Base-by-base conservation (phyloP, 1,140 invertebrate species). In the Drosophila ogumai region DNA sequence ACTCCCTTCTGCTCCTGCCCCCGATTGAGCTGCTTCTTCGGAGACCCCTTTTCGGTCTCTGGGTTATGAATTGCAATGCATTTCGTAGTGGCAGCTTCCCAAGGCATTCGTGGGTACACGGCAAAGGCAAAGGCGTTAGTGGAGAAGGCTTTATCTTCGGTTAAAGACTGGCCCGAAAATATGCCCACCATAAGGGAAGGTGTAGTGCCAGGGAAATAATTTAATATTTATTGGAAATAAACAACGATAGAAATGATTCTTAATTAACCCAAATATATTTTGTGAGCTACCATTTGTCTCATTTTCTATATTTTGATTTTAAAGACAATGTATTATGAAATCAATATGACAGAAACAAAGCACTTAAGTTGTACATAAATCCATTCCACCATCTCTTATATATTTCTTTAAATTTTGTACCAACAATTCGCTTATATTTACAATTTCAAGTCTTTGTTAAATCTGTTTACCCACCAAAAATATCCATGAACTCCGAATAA, bases 1-100 rank as follows among this genome's bases (percentile, higher is more conserved):
- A 57, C 22, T 34, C 54, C 44, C 54, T 49, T 28, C 25, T 46
- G 9, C 5, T 12, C n/a, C 46, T 47, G 25, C 19, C 34, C 19
- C 61, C 65, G 43, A 71, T 72, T 47, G 65, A 57, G 28, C 31
- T n/a, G 40, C 43, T 65, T 12, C 40, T 44, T 19, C n/a, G 15
- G 40, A 22, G 41, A 28, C 31, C 43, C 66, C 55, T 28, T 6
- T 57, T 28, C 43, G 28, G 36, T 41, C 52, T 31, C 54, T 19
- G 52, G 54, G 66, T 81, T 72, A 81, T 80, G 63, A 80, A 81
- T 81, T 81, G 79, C 79, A 69, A 77, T 81, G 79, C 79, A 77
- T 82, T 81, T 77, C 28, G 58, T 31, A 81, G 75, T 69, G 69
- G 74, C 58, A 52, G 43, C 61, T 41, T 46, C 44, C 36, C n/a